A percentile compares a stretch with the other conserved stretches of the same genome.
These are phyloP conservation scores for Geococcyx californianus DNA, from an alignment of 2,113 vertebrate genomes.

Conservation along the genomic window DNA sequence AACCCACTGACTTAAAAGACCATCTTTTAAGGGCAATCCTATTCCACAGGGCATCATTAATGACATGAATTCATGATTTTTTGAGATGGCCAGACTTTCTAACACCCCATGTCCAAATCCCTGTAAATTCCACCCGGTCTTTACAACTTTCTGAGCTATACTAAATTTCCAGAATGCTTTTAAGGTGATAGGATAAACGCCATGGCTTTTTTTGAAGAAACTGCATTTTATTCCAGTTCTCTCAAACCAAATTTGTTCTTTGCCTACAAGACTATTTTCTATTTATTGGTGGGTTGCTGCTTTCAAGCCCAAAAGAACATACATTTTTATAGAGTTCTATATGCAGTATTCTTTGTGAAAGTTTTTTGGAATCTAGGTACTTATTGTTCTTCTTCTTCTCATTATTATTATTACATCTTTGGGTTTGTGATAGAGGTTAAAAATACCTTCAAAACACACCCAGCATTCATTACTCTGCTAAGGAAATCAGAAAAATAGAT, in stretches of 20 bases:
- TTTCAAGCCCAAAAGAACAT: background rate
- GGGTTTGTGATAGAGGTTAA: background rate
- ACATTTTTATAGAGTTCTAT: background rate
- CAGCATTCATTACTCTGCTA: background rate
- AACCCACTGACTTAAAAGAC: background rate
- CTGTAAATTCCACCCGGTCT: background rate
- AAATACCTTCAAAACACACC: background rate
- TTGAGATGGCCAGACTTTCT: background rate
- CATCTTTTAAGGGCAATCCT: background rate
- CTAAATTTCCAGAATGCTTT: background rate
- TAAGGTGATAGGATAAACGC: background rate
- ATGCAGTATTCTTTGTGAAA: background rate
- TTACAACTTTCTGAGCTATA: background rate
- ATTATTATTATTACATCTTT: background rate
- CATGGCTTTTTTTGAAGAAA: background rate
- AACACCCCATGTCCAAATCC: background rate
- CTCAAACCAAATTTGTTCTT: background rate
- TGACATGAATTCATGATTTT: background rate
- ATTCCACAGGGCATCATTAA: background rate
- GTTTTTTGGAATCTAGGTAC: background rate
- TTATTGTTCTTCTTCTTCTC: background rate
- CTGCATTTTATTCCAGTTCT: background rate
- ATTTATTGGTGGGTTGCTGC: background rate
- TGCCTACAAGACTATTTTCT: background rate
- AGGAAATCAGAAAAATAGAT: background rate